These are phyloP conservation scores for Xylota sylvarum DNA, from an alignment of 2,888 invertebrate genomes.

Conservation along the genomic window DNA sequence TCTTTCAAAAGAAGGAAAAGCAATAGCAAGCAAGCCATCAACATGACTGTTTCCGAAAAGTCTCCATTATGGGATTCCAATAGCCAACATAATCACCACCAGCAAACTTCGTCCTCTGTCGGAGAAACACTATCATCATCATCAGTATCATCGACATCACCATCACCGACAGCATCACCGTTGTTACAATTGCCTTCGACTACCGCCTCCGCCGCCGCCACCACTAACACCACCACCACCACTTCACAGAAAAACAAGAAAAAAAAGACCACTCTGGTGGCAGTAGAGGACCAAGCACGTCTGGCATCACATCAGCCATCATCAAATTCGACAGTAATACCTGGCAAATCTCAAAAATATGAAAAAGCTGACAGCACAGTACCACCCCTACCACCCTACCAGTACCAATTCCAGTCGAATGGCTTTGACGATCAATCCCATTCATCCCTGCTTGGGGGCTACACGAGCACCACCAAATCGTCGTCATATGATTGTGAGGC, in stretches of 20 bases:
- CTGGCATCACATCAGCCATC: constrained; percentile 62
- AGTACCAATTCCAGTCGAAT: constrained; percentile 48
- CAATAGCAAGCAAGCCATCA: constrained; percentile 74
- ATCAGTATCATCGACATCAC: constrained; percentile 45
- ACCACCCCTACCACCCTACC: constrained; percentile 11
- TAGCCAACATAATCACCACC: constrained; percentile 69
- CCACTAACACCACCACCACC: constrained; percentile 29
- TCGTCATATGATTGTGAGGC: constrained; percentile 61
- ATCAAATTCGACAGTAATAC: constrained; percentile 75
- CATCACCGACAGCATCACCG: constrained; percentile 59
- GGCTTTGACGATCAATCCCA: constrained; percentile 58
- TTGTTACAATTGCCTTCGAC: constrained; percentile 58
- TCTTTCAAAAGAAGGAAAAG: constrained; percentile 1
- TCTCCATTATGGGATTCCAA: constrained; percentile 78
- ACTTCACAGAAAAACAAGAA: constrained; percentile 35
- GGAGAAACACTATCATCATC: constrained; percentile 70
- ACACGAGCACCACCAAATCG: constrained; percentile 12
- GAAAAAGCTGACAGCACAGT: constrained; percentile 78
- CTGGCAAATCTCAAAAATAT: constrained; percentile 82
- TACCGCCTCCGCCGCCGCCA: constrained; percentile 26
- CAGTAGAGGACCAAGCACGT: constrained; percentile 23
- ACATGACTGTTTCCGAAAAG: constrained; percentile 79
- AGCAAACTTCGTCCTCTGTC: constrained; percentile 65
- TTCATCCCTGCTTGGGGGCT: constrained; percentile 35
- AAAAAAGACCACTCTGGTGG: constrained; percentile 37